Evolutionary conservation across 2,888 invertebrate species (phyloP), one percentile per base, ranked within the genome.

Genomic region (Deilephila elpenor): DNA sequence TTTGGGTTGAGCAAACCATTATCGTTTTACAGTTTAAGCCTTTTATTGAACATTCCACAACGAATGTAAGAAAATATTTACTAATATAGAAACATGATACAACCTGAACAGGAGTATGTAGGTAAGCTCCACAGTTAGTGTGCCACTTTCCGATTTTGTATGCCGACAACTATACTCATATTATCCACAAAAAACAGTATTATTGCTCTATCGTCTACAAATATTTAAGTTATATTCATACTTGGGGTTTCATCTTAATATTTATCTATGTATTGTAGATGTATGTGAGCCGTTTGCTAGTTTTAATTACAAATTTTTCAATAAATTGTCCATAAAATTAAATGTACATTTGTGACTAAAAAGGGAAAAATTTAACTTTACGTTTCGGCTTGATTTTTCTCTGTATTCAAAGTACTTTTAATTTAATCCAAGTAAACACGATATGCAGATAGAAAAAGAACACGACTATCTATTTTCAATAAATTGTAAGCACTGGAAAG

Each of bases 401-500:
- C 1, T 44, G 14, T 51, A 67, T 25, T 25, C 44, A 67, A 51
- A 7, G 25, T 67, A 44, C 17, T 67, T 25, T 67, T 44, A 25
- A 25, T 67, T 67, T 17, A 14, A 51, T 67, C 17, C 44, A 44
- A 44, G 44, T 14, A 25, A 67, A 67, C 51, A 17, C 67, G 25
- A 67, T 11, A 44, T 8, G 51, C 44, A 25, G 5, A 51, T 67
- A 67, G 67, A 67, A 67, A 67, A 67, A 67, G 6, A 67, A 67
- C 20, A 44, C 5, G 8, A 51, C 25, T 67, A 67, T 67, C 51
- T 67, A 67, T 51, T 67, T 67, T 51, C 51, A 67, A 67, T 67
- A 67, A 67, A 67, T 67, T 67, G 67, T 67, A 67, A 51, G 67
- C 67, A 67, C 51, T 67, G 67, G 25, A 67, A 44, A 67, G 67